A percentile compares a stretch with the other conserved stretches of the same genome.
Conservation (phyloP, 1,140 invertebrate genomes). For the Vanessa atalanta region DNA sequence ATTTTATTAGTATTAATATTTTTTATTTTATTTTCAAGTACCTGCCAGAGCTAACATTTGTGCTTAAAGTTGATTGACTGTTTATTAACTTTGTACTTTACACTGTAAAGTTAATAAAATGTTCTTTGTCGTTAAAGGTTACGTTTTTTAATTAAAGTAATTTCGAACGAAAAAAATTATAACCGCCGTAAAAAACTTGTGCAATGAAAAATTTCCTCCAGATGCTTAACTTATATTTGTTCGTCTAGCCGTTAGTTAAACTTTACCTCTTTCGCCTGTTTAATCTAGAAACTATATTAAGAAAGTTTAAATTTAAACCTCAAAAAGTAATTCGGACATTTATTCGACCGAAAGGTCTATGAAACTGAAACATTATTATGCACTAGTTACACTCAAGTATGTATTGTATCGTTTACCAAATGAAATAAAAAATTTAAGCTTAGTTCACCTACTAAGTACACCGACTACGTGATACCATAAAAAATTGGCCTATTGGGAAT, state of each 20-base stretch:
- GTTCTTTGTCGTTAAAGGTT: no score
- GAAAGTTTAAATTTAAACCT: slow-evolving; percentile 1
- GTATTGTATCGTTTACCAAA: background rate
- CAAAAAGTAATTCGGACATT: background rate
- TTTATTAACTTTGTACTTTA: no score
- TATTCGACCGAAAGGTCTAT: background rate
- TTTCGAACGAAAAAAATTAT: background rate
- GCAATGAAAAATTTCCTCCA: slow-evolving; percentile 5
- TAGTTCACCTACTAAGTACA: no score
- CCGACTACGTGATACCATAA: no score
- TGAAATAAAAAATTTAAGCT: no score
- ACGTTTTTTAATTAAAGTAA: background rate
- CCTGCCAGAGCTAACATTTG: no score
- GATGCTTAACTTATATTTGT: slow-evolving; percentile 4
- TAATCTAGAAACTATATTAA: slow-evolving; percentile 7
- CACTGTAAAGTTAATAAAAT: no score
- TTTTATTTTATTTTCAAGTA: no score
- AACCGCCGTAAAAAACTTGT: background rate
- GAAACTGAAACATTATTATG: background rate
- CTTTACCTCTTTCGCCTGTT: slow-evolving; percentile 8
- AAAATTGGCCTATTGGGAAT: no score
- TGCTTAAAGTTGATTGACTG: no score
- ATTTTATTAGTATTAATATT: no score
- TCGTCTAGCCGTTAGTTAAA: slow-evolving; percentile 5
- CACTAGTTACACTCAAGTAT: background rate